Conservation (phyloP, 2,888 invertebrate genomes). For the Tuberolachnus salignus region DNA sequence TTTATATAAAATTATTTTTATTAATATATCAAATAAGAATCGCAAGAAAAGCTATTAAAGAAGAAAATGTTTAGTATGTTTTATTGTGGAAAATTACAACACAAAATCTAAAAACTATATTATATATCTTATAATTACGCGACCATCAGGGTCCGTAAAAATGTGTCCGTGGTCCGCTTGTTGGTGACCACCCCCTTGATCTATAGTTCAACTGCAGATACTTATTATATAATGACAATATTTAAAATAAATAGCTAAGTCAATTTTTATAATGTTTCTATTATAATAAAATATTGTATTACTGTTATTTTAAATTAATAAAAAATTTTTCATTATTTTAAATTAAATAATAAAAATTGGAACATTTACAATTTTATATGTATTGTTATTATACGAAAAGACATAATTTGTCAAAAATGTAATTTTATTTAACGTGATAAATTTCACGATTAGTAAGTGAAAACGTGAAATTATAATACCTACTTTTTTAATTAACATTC, state of each 20-base stretch:
- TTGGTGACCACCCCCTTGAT: too few species aligned
- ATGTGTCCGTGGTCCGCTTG: too few species aligned
- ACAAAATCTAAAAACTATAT: too few species aligned
- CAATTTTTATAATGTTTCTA: not conserved
- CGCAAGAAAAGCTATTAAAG: not conserved
- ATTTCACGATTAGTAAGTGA: not conserved
- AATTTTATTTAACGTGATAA: slow-evolving; percentile 5
- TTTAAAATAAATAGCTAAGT: not conserved
- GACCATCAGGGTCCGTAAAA: too few species aligned
- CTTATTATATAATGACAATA: too few species aligned
- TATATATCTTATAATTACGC: too few species aligned
- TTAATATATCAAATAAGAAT: not conserved
- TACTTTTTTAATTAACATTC: too few species aligned
- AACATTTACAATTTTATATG: not conserved
- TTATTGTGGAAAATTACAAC: too few species aligned
- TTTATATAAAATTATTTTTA: too few species aligned
- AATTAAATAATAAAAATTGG: slow-evolving; percentile 5
- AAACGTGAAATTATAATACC: slow-evolving; percentile 11
- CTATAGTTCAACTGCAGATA: too few species aligned
- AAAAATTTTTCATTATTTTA: not conserved
- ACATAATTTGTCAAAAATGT: not conserved
- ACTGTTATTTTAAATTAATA: not conserved
- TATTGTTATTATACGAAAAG: not conserved
- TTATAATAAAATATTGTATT: not conserved
- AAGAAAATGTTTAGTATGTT: too few species aligned